Evolutionary conservation across 2,113 vertebrate species (phyloP).

Genomic region (Canis aureus): DNA sequence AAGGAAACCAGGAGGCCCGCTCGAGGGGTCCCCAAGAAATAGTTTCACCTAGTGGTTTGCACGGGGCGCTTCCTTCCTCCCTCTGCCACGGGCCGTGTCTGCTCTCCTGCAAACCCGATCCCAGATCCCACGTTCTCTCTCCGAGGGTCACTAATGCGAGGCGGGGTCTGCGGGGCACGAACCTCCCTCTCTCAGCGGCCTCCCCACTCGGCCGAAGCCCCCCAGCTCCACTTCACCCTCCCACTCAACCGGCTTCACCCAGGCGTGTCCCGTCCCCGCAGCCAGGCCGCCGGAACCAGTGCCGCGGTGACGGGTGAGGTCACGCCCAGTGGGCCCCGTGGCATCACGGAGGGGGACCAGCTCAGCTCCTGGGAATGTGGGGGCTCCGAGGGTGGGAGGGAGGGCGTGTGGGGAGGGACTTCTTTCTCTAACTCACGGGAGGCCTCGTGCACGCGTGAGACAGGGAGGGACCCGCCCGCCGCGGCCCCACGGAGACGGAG

Average conservation of each 20-base stretch:
- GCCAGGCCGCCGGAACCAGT: neutral
- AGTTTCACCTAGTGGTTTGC: too few species aligned
- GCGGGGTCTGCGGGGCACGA: neutral
- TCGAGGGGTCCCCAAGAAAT: neutral
- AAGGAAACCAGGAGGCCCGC: neutral
- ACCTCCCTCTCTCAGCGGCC: neutral
- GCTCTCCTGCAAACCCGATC: neutral
- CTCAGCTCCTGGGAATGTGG: neutral
- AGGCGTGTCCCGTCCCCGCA: neutral
- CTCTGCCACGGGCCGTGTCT: neutral
- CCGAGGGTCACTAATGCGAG: accelerated
- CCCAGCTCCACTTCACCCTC: accelerated
- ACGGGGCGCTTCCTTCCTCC: neutral
- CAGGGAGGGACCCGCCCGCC: accelerated
- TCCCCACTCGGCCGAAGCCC: neutral
- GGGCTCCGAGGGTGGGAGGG: neutral
- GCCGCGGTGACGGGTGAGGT: neutral
- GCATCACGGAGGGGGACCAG: neutral
- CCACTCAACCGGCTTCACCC: neutral
- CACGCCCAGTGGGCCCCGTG: neutral
- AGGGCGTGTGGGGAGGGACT: accelerated
- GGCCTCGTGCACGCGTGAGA: accelerated
- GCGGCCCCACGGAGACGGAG: accelerated
- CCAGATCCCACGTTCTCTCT: too few species aligned
- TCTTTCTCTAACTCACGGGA: neutral